Evolutionary conservation across 2,113 vertebrate species (phyloP).

Genomic region (Leucosticte australis): DNA sequence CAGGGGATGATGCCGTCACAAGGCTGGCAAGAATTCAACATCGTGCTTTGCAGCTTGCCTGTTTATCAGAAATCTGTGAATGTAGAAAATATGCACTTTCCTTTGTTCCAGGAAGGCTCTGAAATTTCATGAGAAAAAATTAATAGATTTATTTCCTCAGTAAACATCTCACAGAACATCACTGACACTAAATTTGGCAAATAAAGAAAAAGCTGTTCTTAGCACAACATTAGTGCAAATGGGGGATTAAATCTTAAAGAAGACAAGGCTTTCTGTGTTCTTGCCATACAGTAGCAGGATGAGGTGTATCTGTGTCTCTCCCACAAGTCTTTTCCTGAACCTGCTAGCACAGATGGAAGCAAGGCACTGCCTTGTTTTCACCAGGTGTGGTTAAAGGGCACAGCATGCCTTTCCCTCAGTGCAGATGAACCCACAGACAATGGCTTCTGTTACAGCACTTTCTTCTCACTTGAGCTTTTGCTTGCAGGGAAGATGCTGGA

Average conservation of each 20-base stretch:
- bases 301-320: not conserved
- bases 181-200: not conserved
- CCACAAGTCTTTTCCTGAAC: not conserved
- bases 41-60: slow-evolving; percentile 31
- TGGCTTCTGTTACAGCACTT: accelerated
- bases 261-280: not conserved
- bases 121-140: not conserved
- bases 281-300: not conserved
- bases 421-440: not conserved
- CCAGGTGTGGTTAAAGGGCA: not conserved
- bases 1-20: not conserved
- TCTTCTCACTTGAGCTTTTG: not conserved
- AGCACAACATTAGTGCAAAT: not conserved
- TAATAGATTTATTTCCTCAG: not conserved
- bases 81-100: not conserved
- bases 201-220: not conserved
- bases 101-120: not conserved
- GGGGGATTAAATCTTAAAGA: not conserved
- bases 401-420: not conserved
- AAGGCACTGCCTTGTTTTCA: not conserved
- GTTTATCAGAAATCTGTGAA: slow-evolving; percentile 16
- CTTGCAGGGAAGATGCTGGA: not conserved
- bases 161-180: not conserved
- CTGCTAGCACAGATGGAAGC: not conserved
- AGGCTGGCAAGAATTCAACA: slow-evolving; percentile 39